Conservation (phyloP, 2,113 vertebrate species). For the Indicator maculatus region DNA sequence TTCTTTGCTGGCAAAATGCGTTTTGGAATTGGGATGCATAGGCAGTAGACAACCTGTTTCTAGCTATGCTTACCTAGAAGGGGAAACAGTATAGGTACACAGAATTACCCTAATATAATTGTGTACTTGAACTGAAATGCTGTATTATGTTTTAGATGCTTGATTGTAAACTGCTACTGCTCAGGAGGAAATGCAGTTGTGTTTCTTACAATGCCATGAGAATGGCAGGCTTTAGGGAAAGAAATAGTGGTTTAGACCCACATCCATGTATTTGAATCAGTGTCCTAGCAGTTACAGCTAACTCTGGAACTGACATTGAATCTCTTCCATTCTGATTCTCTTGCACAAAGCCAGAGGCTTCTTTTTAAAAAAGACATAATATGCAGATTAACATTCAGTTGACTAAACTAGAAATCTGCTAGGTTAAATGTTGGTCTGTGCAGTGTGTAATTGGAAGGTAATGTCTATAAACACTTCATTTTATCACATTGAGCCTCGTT, state of each 20-base stretch:
- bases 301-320: not conserved
- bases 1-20: not conserved
- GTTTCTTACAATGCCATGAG: not conserved
- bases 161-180: not conserved
- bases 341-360: not conserved
- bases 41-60: not conserved
- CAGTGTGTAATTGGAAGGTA: not conserved
- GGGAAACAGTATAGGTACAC: not conserved
- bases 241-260: not conserved
- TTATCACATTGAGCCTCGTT: not conserved
- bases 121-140: not conserved
- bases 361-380: not conserved
- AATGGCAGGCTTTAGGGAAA: not conserved
- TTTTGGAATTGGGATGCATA: not conserved
- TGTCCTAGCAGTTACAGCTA: not conserved
- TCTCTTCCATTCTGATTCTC: not conserved
- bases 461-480: not conserved
- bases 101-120: not conserved
- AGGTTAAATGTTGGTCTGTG: not conserved
- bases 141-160: not conserved
- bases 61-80: not conserved
- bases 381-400: not conserved
- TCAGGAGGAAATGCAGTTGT: not conserved
- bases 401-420: not conserved
- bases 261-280: not conserved